Base-by-base conservation (phyloP, 2,113 vertebrate genomes). In the Poicephalus gulielmi region DNA sequence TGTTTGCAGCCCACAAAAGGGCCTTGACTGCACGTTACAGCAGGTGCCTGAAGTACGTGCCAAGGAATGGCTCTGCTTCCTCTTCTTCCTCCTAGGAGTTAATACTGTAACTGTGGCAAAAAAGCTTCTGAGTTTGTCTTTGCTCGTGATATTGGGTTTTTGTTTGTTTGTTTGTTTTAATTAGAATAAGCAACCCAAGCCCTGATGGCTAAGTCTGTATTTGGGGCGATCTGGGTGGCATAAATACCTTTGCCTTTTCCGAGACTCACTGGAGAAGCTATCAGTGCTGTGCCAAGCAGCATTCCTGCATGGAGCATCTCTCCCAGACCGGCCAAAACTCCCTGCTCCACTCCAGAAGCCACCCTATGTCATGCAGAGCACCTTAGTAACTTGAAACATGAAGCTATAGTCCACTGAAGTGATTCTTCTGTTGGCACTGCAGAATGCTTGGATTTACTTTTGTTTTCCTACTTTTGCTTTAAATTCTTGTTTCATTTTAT, bases 301-400 rank as follows among this genome's bases (percentile, higher is more conserved):
- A 41, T 31, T 39, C 25, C 22, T 22, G n/a, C 39, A 0, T 3
- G 8, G 27, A 43, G 31, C 22, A 39, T 13, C 55, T 25, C 28
- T 8, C 22, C 20, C 25, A 17, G 53, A 81, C 53, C 14, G 19
- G 11, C 49, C 39, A 3, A 15, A 35, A 16, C n/a, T 6, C 22
- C 17, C 24, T 9, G 22, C 25, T 84, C 17, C 55, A 24, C 57
- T 28, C 41, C 20, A 25, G 27, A 13, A 49, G 7, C 6, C 2
- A 2, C 44, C 15, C 14, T 5, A 0, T 3, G 80, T 27, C 6
- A 0, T 18, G 4, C 39, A 24, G 27, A 64, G 7, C 47, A 18
- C 35, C 18, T 50, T 13, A 6, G 35, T 14, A 49, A 8, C 78
- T 31, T 30, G 4, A 60, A 70, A 59, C 8, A 3, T 9, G 50